Evolutionary conservation across 2,113 vertebrate genomes (phyloP).

Genomic region (Zootoca vivipara): DNA sequence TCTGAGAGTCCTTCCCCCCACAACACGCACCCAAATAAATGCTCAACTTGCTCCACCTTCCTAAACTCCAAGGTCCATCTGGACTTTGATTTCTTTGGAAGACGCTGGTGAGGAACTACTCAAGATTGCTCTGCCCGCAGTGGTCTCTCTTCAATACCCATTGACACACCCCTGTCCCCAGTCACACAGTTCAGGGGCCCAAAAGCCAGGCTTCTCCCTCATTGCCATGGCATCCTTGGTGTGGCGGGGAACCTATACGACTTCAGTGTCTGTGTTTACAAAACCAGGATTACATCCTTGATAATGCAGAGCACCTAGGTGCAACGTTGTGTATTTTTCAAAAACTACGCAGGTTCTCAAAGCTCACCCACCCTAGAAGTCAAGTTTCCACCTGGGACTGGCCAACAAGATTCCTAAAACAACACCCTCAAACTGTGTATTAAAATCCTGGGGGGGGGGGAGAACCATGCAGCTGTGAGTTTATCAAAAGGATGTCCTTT

Average conservation of each 20-base stretch:
- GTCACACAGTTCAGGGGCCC: not conserved
- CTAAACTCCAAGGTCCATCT: not conserved
- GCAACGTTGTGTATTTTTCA: too few relatives aligned
- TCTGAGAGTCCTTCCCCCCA: too few relatives aligned
- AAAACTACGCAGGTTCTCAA: not conserved
- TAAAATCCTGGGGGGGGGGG: not conserved
- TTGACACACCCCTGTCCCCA: not conserved
- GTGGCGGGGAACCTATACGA: not conserved
- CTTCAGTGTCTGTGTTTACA: not conserved
- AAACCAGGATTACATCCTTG: not conserved
- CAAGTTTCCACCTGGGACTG: not conserved
- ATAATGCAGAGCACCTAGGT: not conserved
- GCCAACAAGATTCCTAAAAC: not conserved
- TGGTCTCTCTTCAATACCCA: not conserved
- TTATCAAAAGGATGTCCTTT: too few relatives aligned
- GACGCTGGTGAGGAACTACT: not conserved
- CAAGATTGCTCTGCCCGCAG: too few relatives aligned
- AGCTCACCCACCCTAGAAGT: not conserved
- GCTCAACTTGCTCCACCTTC: not conserved
- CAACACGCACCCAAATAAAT: not conserved
- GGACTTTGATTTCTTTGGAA: not conserved
- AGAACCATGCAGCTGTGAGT: too few relatives aligned
- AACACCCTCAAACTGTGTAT: too few relatives aligned
- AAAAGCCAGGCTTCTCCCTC: not conserved
- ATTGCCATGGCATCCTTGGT: too few relatives aligned